phyloP scores from a whole-genome alignment of 2,113 vertebrate species.

The Cairina moschata region DNA sequence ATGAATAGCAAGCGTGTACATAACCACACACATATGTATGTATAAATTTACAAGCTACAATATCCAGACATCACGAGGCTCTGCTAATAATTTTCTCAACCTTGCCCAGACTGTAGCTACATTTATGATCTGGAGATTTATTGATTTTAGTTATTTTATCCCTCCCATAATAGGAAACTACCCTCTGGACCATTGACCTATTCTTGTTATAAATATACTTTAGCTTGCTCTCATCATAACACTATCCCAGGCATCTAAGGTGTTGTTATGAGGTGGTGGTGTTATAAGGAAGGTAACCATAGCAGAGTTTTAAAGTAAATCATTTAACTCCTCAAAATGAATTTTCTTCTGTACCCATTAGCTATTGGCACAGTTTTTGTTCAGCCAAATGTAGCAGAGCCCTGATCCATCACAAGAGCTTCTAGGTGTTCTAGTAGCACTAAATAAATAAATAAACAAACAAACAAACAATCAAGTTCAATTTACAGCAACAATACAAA shows the following conservation, averaged over 20 bases:
- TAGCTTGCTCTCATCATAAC: constrained; percentile 76
- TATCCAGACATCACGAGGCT: constrained; percentile 80
- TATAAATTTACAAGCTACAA: constrained; percentile 85
- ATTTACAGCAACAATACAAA: background rate
- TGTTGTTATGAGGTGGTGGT: constrained; percentile 73
- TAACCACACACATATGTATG: constrained; percentile 81
- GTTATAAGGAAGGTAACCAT: constrained; percentile 67
- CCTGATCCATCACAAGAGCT: background rate
- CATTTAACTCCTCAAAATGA: constrained; percentile 69
- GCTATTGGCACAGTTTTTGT: background rate
- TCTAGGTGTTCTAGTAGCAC: background rate
- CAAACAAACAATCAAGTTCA: background rate
- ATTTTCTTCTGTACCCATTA: constrained; percentile 2
- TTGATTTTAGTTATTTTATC: constrained; percentile 84
- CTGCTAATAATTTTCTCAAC: constrained; percentile 82
- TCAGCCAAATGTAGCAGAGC: background rate
- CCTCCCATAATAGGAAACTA: constrained; percentile 81
- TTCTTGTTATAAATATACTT: constrained; percentile 78
- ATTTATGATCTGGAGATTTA: constrained; percentile 86
- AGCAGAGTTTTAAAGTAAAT: constrained; percentile 67
- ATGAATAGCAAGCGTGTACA: constrained; percentile 70
- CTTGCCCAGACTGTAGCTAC: constrained; percentile 80
- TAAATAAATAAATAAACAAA: background rate
- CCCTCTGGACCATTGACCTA: constrained; percentile 79
- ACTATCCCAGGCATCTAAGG: constrained; percentile 74